phyloP scores from a whole-genome alignment of 2,113 vertebrate species.

The Malurus elegans region DNA sequence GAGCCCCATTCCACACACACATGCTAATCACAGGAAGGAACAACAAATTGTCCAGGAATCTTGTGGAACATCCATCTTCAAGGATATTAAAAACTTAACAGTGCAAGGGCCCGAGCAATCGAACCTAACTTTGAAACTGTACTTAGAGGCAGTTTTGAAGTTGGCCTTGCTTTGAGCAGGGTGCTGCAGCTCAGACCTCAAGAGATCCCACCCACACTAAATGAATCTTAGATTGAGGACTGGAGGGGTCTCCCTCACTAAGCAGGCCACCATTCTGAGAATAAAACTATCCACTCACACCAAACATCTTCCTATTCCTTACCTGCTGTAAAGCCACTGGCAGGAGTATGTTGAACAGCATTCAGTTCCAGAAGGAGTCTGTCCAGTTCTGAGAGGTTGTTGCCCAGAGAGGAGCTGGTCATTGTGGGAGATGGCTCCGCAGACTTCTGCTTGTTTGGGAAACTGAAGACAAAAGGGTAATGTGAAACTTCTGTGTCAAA shows the following conservation, averaged over 20 bases:
- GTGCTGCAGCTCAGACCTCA: neutral
- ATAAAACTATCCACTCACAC: neutral
- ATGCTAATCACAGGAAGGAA: neutral
- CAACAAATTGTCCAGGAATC: neutral
- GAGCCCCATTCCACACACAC: neutral
- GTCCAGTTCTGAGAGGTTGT: constrained; percentile 95
- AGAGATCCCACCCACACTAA: neutral
- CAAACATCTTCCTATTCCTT: neutral
- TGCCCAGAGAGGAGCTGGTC: constrained; percentile 90
- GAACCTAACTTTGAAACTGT: neutral
- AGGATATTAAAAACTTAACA: neutral
- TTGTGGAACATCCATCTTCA: neutral
- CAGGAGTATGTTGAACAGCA: constrained; percentile 87
- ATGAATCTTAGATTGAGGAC: neutral
- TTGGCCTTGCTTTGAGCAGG: neutral
- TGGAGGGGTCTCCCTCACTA: neutral
- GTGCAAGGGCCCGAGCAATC: neutral
- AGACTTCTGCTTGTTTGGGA: constrained; percentile 96
- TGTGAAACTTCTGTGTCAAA: neutral
- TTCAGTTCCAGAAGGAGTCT: constrained; percentile 93
- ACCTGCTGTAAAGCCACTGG: constrained; percentile 85
- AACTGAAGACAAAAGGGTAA: constrained; percentile 73
- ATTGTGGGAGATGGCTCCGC: constrained; percentile 85
- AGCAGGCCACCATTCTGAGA: neutral
- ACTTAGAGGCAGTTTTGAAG: neutral